phyloP scores from a whole-genome alignment of 2,888 invertebrate genomes.

The Andrena haemorrhoa region DNA sequence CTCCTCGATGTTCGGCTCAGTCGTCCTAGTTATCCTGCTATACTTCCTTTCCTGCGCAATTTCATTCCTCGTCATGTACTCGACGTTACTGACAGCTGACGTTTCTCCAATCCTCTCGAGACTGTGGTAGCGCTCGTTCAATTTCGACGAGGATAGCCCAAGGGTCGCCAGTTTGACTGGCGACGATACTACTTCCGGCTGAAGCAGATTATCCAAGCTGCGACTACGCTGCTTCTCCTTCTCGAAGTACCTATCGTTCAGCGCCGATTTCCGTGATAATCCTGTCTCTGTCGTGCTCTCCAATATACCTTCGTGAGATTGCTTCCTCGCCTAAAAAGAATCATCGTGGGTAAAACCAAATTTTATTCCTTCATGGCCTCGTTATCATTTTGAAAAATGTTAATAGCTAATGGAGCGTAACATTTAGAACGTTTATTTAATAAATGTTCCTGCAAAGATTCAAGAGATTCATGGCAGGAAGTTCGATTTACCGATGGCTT shows the following conservation, averaged over 20 bases:
- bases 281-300: slow-evolving; percentile 84
- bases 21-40: slow-evolving; percentile 84
- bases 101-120: slow-evolving; percentile 87
- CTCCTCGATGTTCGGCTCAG: slow-evolving; percentile 83
- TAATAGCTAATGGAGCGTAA: no score
- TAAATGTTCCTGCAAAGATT: no score
- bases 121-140: slow-evolving; percentile 96
- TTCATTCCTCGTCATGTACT: slow-evolving; percentile 84
- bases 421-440: no score
- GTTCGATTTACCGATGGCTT: slow-evolving; percentile 80
- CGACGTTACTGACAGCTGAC: slow-evolving; percentile 80
- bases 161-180: slow-evolving; percentile 89
- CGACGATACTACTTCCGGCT: slow-evolving; percentile 87
- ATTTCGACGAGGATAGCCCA: slow-evolving; percentile 93
- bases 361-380: no score
- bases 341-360: background rate
- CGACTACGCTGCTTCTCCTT: slow-evolving; percentile 92
- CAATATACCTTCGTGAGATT: slow-evolving; percentile 89
- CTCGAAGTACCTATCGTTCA: slow-evolving; percentile 96
- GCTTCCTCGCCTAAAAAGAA: slow-evolving; percentile 87
- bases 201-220: slow-evolving; percentile 93
- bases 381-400: no score
- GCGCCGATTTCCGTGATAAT: slow-evolving; percentile 92
- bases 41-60: slow-evolving; percentile 84
- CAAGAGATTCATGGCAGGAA: background rate